Evolutionary conservation across 2,888 invertebrate genomes (phyloP).

Genomic region (Drosophila sordidula): DNA sequence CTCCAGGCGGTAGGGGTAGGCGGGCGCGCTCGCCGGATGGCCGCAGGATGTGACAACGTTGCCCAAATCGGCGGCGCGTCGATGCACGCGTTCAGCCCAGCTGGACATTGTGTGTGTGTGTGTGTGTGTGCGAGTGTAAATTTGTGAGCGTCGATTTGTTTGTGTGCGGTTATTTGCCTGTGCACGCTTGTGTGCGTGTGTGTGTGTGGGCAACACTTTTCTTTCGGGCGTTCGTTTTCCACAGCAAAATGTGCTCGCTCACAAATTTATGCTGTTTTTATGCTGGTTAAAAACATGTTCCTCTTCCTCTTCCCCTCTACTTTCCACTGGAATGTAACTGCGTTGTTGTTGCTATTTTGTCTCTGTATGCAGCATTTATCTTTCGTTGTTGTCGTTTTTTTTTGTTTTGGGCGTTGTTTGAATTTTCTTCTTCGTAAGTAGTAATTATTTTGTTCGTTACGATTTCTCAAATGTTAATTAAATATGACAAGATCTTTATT

Average conservation of each 20-base stretch:
- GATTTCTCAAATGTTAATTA: conserved; percentile 40
- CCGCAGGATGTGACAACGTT: conserved; percentile 96
- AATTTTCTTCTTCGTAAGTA: conserved; percentile 59
- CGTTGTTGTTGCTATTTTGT: conserved; percentile 50
- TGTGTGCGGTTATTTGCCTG: conserved; percentile 46
- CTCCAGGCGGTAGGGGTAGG: conserved; percentile 93
- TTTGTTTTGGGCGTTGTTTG: conserved; percentile 63
- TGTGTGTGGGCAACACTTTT: conserved; percentile 59
- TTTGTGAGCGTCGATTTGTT: conserved; percentile 21
- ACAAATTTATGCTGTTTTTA: conserved; percentile 71
- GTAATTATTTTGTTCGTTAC: conserved; percentile 40
- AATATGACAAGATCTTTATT: conserved; percentile 36
- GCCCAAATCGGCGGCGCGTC: conserved; percentile 95
- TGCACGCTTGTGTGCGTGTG: conserved; percentile 22
- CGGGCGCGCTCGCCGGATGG: conserved; percentile 89
- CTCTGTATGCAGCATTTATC: conserved; percentile 56
- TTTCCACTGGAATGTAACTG: conserved; percentile 68
- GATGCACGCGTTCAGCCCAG: conserved; percentile 96
- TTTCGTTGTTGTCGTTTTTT: conserved; percentile 46
- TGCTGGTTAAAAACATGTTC: conserved; percentile 68
- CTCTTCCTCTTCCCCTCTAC: conserved; percentile 42
- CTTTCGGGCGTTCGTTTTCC: conserved; percentile 67
- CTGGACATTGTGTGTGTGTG: conserved; percentile 88
- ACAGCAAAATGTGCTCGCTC: conserved; percentile 72
- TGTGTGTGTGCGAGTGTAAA: conserved; percentile 2